Evolutionary conservation across 1,140 invertebrate species (phyloP).

Genomic region (silkworm (Bombyx mori)): DNA sequence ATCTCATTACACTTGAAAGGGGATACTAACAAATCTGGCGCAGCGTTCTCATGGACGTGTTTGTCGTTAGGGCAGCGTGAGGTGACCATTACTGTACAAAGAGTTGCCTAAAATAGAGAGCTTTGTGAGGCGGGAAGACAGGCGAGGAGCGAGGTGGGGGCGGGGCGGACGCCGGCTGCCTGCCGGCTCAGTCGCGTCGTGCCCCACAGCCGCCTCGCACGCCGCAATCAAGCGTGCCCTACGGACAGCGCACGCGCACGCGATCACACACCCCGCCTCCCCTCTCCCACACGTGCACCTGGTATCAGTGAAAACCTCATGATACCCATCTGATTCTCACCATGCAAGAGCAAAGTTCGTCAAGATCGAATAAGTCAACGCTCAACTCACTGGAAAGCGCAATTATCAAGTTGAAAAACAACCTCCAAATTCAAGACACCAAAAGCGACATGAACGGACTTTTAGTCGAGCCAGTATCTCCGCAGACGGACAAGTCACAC

Average conservation of each 20-base stretch:
- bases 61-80: constrained; percentile 66
- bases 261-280: constrained; percentile 35
- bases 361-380: constrained; percentile 52
- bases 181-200: constrained; percentile 64
- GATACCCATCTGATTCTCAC: constrained; percentile 26
- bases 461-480: constrained; percentile 46
- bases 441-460: constrained; percentile 60
- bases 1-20: constrained; percentile 63
- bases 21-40: constrained; percentile 60
- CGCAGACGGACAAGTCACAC: constrained; percentile 47
- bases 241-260: constrained; percentile 49
- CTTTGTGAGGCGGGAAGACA: constrained; percentile 61
- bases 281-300: constrained; percentile 36
- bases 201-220: constrained; percentile 57
- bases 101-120: constrained; percentile 70
- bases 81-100: constrained; percentile 69
- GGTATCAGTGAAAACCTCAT: constrained; percentile 24
- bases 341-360: constrained; percentile 67
- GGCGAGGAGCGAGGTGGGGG: constrained; percentile 49
- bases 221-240: constrained; percentile 36
- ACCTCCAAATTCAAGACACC: constrained; percentile 64
- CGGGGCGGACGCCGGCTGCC: constrained; percentile 55
- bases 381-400: constrained; percentile 66
- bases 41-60: constrained; percentile 68
- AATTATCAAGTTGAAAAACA: constrained; percentile 69